Evolutionary conservation across 1,140 invertebrate species (phyloP), one percentile per base, ranked within the genome.

Genomic region (Bilobella aurantiaca): DNA sequence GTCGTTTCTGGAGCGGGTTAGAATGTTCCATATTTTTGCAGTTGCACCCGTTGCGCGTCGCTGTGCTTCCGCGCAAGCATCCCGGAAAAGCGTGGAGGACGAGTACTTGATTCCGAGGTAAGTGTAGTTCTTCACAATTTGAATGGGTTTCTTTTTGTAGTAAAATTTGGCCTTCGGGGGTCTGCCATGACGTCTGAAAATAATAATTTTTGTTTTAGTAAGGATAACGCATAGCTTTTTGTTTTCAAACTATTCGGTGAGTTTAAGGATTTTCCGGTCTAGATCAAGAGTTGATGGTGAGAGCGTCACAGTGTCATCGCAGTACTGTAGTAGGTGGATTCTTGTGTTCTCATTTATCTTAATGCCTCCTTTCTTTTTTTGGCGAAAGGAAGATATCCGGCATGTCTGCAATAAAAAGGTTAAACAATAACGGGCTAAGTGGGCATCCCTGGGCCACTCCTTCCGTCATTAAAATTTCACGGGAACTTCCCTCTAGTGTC

Each of bases 361-460:
- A 25, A 30, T 60, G 23, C 46, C 37, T 12, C 63, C n/a, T 14
- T 37, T 29, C 3, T 34, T 23, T 18, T 42, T 12, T 12, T 23
- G 8, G 8, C 49, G 49, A 5, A 5, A 42, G 56, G 63, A 28
- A 3, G 14, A 29, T 3, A 1, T 49, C 37, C 1, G 69, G 68
- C 12, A 74, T 60, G 21, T 74, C 71, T 3, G 28, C 27, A 12
- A 74, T 34, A 60, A 62, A 75, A 1, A 75, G 60, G 1, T 64
- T 67, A 47, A 74, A 75, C 12, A 74, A n/a, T 0, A 73, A 18
- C 1, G 74, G 73, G 25, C 69, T 73, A 1, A 74, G 37, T 2
- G 49, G 62, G 27, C 73, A 70, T 1, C 74, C 74, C 37, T 74
- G 73, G 1, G 69, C 47, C 0, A 74, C 64, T 0, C 73, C 74